phyloP scores from a whole-genome alignment of 1,140 invertebrate species.

The Drosophila sp. region DNA sequence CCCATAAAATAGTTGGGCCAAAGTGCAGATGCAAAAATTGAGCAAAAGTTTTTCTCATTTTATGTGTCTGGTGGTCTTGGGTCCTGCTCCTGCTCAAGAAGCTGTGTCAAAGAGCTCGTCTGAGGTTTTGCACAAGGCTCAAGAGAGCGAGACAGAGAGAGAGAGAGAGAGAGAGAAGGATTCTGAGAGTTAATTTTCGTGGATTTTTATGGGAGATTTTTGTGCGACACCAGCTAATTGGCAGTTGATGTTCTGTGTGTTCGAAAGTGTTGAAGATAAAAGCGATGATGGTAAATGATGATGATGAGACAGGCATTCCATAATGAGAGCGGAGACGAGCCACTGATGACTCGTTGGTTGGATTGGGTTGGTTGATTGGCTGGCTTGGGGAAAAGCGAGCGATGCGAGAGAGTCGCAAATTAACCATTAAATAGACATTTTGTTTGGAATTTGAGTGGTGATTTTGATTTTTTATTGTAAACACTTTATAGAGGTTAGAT shows the following conservation, averaged over 20 bases:
- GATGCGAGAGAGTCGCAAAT: neutral
- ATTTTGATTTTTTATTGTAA: neutral
- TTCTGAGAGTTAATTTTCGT: slow-evolving; percentile 42
- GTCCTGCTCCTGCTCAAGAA: slow-evolving; percentile 28
- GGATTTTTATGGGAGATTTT: slow-evolving; percentile 17
- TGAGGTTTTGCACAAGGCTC: slow-evolving; percentile 5
- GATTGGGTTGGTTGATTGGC: neutral
- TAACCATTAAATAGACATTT: neutral
- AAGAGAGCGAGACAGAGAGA: neutral
- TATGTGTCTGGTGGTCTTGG: slow-evolving; percentile 5
- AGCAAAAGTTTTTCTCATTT: slow-evolving; percentile 50
- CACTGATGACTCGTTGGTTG: neutral
- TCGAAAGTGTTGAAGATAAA: slow-evolving; percentile 39
- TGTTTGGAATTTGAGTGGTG: neutral
- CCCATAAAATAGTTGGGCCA: slow-evolving; percentile 65
- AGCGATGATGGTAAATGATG: slow-evolving; percentile 19
- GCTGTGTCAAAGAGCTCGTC: slow-evolving; percentile 48
- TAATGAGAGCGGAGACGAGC: neutral
- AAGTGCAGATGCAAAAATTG: slow-evolving; percentile 51
- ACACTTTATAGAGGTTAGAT: neutral
- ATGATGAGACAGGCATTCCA: neutral
- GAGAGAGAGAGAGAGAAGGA: neutral
- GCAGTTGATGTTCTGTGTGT: slow-evolving; percentile 37
- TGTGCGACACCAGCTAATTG: slow-evolving; percentile 52
- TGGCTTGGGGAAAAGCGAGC: neutral